A percentile compares a stretch with the other conserved stretches of the same genome.
phyloP scores from a whole-genome alignment of 2,888 invertebrate genomes.

The Bimastos eiseni region DNA sequence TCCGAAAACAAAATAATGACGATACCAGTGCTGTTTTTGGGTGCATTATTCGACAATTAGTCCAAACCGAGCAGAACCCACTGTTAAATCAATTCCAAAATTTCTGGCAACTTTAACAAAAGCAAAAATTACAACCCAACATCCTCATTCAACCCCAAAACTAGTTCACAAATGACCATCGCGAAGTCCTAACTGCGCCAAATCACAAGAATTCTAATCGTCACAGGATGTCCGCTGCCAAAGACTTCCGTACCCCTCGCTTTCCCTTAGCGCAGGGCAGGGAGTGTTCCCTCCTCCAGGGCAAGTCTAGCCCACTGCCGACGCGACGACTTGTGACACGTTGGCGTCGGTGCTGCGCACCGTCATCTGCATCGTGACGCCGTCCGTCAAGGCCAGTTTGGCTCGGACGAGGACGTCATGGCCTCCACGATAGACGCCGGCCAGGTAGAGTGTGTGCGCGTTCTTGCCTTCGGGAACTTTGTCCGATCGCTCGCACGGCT shows the following conservation, averaged over 20 bases:
- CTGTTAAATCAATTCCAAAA: not conserved
- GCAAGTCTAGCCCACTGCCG: constrained; percentile 50
- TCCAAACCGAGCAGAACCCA: not conserved
- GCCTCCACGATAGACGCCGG: constrained; percentile 88
- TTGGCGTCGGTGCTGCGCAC: constrained; percentile 83
- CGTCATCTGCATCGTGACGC: constrained; percentile 88
- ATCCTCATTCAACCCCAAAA: not conserved
- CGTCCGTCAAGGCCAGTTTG: constrained; percentile 67
- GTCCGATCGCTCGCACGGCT: constrained; percentile 82
- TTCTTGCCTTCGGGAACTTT: constrained; percentile 79
- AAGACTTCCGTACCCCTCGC: not conserved
- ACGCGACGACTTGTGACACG: constrained; percentile 80
- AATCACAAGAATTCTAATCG: not conserved
- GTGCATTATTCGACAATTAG: not conserved
- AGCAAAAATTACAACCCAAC: no score
- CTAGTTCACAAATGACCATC: not conserved
- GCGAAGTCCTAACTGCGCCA: not conserved
- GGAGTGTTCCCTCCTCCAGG: not conserved
- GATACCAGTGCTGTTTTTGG: not conserved
- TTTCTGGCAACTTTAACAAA: not conserved
- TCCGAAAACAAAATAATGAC: no score
- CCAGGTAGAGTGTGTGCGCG: constrained; percentile 78
- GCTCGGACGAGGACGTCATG: constrained; percentile 85
- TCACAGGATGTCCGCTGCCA: not conserved
- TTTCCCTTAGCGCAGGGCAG: not conserved